A percentile compares a stretch with the other conserved stretches of the same genome.
Conservation (phyloP, 2,888 invertebrate genomes). For the Latrodectus elegans region DNA sequence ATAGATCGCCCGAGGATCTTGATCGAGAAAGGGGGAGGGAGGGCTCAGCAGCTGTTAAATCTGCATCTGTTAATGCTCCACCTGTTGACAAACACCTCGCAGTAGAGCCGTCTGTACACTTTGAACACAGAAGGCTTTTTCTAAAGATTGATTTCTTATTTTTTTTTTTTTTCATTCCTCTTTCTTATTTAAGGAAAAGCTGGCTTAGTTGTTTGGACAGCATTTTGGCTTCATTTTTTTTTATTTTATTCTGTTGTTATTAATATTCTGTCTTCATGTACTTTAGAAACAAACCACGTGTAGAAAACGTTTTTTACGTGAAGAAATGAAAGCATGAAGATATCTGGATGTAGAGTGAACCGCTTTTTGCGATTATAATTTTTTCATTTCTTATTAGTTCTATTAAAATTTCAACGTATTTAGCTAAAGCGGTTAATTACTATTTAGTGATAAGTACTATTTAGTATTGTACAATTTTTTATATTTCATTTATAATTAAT, state of each 20-base stretch:
- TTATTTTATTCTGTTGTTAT: slow-evolving; percentile 30
- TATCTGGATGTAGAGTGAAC: not conserved
- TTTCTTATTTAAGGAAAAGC: not conserved
- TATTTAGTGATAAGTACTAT: too few species aligned
- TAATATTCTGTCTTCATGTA: slow-evolving; percentile 18
- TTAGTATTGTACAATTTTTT: too few species aligned
- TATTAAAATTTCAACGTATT: too few species aligned
- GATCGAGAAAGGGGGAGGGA: slow-evolving; percentile 6
- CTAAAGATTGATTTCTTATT: not conserved
- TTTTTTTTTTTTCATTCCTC: not conserved
- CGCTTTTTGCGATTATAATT: not conserved
- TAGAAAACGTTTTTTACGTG: not conserved
- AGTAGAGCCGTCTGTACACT: slow-evolving; percentile 51
- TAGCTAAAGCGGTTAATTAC: too few species aligned
- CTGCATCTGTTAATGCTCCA: slow-evolving; percentile 63
- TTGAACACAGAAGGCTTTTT: slow-evolving; percentile 13
- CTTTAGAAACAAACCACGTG: not conserved
- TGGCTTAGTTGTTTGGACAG: not conserved
- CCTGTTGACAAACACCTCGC: slow-evolving; percentile 68
- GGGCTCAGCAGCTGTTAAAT: slow-evolving; percentile 48
- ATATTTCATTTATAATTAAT: too few species aligned
- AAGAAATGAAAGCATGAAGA: slow-evolving; percentile 4
- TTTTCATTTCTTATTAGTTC: too few species aligned
- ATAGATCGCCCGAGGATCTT: slow-evolving; percentile 27
- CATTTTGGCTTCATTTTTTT: slow-evolving; percentile 5